phyloP scores from a whole-genome alignment of 2,888 invertebrate species.

The Pyrrhia umbra region DNA sequence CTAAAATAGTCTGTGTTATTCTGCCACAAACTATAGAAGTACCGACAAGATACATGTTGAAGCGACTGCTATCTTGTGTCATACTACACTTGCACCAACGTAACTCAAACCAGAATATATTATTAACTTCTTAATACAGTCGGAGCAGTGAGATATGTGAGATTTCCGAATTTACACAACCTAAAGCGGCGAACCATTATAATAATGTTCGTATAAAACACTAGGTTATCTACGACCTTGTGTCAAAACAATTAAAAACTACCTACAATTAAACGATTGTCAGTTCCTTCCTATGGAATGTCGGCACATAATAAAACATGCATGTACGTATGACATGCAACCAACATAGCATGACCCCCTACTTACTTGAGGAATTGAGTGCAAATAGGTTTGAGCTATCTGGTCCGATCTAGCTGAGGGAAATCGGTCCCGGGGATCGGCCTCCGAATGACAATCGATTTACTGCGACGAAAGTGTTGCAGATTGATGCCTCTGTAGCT shows the following conservation, averaged over 20 bases:
- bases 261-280: slow-evolving; percentile 32
- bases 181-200: background rate
- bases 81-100: slow-evolving; percentile 8
- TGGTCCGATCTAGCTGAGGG: slow-evolving; percentile 64
- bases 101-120: slow-evolving; percentile 33
- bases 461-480: slow-evolving; percentile 83
- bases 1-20: background rate
- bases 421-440: slow-evolving; percentile 75
- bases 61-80: slow-evolving; percentile 5
- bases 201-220: slow-evolving; percentile 16
- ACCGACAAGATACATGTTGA: background rate
- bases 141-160: slow-evolving; percentile 21
- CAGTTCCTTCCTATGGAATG: slow-evolving; percentile 56
- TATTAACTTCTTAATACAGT: slow-evolving; percentile 23
- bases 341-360: slow-evolving; percentile 39
- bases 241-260: slow-evolving; percentile 48
- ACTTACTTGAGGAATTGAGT: slow-evolving; percentile 2
- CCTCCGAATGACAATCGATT: slow-evolving; percentile 83
- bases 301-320: slow-evolving; percentile 29
- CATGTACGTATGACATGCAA: slow-evolving; percentile 16
- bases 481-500: slow-evolving; percentile 77
- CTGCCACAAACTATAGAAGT: background rate
- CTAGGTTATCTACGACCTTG: slow-evolving; percentile 37
- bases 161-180: slow-evolving; percentile 36
- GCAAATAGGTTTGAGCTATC: slow-evolving; percentile 41